Evolutionary conservation across 2,888 invertebrate species (phyloP).

Genomic region (Agrochola macilenta): DNA sequence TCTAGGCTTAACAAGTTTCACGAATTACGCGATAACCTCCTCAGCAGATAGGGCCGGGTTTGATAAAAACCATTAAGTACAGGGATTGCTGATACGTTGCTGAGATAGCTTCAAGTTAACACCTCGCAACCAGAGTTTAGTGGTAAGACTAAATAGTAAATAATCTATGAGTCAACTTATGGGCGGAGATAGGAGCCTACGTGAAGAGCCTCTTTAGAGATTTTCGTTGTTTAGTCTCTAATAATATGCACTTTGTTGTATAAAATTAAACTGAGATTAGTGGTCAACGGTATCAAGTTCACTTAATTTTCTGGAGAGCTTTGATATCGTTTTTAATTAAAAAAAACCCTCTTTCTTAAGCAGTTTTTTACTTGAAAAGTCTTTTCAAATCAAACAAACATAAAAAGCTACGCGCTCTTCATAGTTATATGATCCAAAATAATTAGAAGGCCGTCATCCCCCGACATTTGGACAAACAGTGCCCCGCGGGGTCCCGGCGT

Average conservation of each 20-base stretch:
- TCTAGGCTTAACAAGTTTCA: constrained; percentile 82
- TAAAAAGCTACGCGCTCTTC: constrained; percentile 51
- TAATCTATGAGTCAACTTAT: constrained; percentile 56
- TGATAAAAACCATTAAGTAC: constrained; percentile 69
- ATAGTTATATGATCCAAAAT: constrained; percentile 79
- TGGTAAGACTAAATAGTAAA: constrained; percentile 46
- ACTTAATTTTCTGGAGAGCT: not conserved
- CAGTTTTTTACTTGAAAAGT: not conserved
- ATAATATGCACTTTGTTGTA: not conserved
- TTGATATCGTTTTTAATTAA: not conserved
- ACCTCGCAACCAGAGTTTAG: constrained; percentile 49
- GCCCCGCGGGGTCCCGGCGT: constrained; percentile 82
- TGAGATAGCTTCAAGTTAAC: constrained; percentile 55
- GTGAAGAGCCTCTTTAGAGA: constrained; percentile 29
- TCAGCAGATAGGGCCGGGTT: constrained; percentile 48
- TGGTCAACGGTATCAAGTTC: not conserved
- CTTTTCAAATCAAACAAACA: constrained; percentile 1
- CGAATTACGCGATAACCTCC: constrained; percentile 73
- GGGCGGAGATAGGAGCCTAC: constrained; percentile 33
- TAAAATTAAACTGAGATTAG: not conserved
- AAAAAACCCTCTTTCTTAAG: too few relatives aligned
- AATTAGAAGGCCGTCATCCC: constrained; percentile 84
- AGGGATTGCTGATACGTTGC: constrained; percentile 57
- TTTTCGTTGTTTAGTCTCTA: constrained; percentile 25
- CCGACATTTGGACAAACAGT: constrained; percentile 87